Evolutionary conservation across 2,888 invertebrate species (phyloP), one percentile per base, ranked within the genome.

Genomic region (Xanthorhoe designata): DNA sequence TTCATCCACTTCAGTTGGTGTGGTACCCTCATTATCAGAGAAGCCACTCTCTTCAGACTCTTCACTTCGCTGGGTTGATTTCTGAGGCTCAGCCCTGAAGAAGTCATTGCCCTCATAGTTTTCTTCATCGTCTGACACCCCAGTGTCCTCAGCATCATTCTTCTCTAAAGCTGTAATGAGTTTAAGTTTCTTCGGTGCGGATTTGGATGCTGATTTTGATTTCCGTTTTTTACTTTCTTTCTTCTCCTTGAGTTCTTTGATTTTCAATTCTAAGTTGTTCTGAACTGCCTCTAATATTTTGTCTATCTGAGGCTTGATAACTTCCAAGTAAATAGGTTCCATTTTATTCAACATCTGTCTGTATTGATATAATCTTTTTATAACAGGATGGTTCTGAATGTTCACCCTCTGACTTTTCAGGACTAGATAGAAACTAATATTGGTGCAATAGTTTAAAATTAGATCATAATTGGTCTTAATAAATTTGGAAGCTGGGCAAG

Each of bases 331-430:
- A 61, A 95, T 94, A 9, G 95, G 94, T 73, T 96, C 95, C 73
- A 98, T 88, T 90, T 97, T 96, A 70, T 95, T 94, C 54, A 98
- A 88, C 77, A 98, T 92, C 85, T 97, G 95, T 69, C 96, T 94
- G 79, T 97, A 97, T 81, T 98, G 97, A 66, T 96, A 96, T 59
- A 99, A 92, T 70, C 97, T 94, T 83, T 97, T 97, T 51, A 97
- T 95, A 13, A 99, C 96, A n/a, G 99, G 99, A 94, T 99, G 99
- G 75, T 96, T 96, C 78, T 96, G 95, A 19, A 97, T 94, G 61
- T 95, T 94, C 19, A 94, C 89, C 77, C 95, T 95, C 80, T 96
- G 96, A 61, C 97, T 95, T 93, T 98, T 98, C 15, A 99, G 88
- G 75, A 97, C 94, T 74, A 99, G 86, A 87, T 98, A 98, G 89